phyloP scores from a whole-genome alignment of 1,140 invertebrate genomes.

The Drosophila kikkawai region DNA sequence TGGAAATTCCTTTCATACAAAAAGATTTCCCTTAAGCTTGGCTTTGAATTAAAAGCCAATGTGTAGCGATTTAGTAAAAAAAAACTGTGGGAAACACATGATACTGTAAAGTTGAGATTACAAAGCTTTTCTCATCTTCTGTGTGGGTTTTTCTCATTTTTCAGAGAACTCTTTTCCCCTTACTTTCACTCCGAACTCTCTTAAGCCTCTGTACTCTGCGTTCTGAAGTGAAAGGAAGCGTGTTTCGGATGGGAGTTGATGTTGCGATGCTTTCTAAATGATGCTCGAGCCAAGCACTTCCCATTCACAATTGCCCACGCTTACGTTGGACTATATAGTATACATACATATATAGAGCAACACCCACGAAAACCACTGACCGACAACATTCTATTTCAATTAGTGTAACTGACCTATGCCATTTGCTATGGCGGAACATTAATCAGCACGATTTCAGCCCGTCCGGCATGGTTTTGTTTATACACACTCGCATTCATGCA shows the following conservation, averaged over 20 bases:
- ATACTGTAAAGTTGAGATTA: not conserved
- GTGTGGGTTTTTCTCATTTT: slow-evolving; percentile 23
- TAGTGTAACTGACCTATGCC: slow-evolving; percentile 81
- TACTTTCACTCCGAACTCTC: slow-evolving; percentile 59
- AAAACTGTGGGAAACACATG: slow-evolving; percentile 4
- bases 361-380: slow-evolving; percentile 49
- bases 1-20: no score
- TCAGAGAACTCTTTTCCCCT: slow-evolving; percentile 2
- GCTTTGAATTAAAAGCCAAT: no score
- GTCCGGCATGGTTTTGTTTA: slow-evolving; percentile 46
- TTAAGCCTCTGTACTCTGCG: slow-evolving; percentile 23
- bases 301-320: slow-evolving; percentile 55
- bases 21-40: not conserved
- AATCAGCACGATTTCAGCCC: slow-evolving; percentile 73
- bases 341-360: slow-evolving; percentile 25
- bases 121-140: not conserved
- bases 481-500: slow-evolving; percentile 37
- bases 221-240: slow-evolving; percentile 75
- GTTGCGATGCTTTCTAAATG: slow-evolving; percentile 66
- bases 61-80: not conserved
- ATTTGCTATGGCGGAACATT: slow-evolving; percentile 65
- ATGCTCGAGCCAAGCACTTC: slow-evolving; percentile 30
- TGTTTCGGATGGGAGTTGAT: slow-evolving; percentile 16
- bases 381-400: slow-evolving; percentile 78
- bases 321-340: not conserved